Evolutionary conservation across 2,797 vertebrate species (phyloP).

Genomic region (Syngnathus acus): DNA sequence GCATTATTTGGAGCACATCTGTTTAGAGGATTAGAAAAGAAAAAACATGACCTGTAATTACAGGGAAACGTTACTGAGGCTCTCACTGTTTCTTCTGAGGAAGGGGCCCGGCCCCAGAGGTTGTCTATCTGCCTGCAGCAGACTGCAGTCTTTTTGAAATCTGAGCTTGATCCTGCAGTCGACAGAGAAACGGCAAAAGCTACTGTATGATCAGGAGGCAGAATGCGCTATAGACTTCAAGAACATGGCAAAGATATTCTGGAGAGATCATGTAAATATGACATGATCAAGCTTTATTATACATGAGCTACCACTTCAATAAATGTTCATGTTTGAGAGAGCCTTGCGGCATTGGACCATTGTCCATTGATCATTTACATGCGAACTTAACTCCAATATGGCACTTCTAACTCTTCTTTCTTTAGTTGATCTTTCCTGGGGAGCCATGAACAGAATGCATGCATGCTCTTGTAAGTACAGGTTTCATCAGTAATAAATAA

Average conservation of each 20-base stretch:
- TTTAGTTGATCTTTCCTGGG: constrained; percentile 18
- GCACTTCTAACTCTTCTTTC: neutral
- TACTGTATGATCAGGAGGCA: constrained; percentile 32
- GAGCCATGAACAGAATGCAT: constrained; percentile 20
- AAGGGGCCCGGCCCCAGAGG: constrained; percentile 23
- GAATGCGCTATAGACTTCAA: constrained; percentile 26
- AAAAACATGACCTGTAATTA: constrained; percentile 66
- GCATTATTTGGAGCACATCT: constrained; percentile 58
- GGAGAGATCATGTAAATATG: constrained; percentile 3
- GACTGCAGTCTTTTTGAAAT: constrained; percentile 61
- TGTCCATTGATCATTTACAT: neutral
- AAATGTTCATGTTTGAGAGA: neutral
- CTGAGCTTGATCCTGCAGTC: constrained; percentile 41
- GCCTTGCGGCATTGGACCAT: neutral
- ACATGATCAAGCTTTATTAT: constrained; percentile 10
- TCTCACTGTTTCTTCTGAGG: constrained; percentile 34
- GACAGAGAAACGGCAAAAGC: constrained; percentile 25
- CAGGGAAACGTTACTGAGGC: constrained; percentile 50
- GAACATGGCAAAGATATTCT: constrained; percentile 27
- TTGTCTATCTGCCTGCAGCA: constrained; percentile 43
- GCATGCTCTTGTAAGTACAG: constrained; percentile 28
- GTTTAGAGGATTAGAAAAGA: constrained; percentile 62
- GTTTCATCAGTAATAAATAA: constrained; percentile 6
- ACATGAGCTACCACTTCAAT: constrained; percentile 2
- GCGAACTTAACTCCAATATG: neutral